Evolutionary conservation across 2,113 vertebrate genomes (phyloP).

Genomic region (Coptodon bakossiorum): DNA sequence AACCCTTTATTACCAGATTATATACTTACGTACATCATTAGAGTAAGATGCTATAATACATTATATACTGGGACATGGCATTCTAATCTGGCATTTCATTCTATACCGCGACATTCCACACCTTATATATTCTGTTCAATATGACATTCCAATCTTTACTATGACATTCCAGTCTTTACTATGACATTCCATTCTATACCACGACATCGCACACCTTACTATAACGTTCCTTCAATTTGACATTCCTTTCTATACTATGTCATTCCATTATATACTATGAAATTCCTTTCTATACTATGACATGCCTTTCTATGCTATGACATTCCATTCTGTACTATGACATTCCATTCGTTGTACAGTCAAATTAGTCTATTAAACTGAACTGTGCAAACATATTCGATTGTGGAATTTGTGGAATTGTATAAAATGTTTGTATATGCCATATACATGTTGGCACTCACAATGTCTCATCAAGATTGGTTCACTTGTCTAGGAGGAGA

Average conservation of each 20-base stretch:
- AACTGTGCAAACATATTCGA: background rate
- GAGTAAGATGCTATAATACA: background rate
- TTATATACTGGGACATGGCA: background rate
- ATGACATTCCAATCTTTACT: background rate
- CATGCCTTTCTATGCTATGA: background rate
- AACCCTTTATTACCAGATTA: background rate
- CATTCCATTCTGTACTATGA: background rate
- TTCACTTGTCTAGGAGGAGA: background rate
- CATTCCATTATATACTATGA: background rate
- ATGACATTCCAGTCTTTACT: background rate
- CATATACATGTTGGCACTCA: background rate
- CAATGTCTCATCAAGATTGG: background rate
- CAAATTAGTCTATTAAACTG: background rate
- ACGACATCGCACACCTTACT: background rate
- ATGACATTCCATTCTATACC: background rate
- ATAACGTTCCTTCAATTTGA: background rate
- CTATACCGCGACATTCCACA: background rate
- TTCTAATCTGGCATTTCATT: background rate
- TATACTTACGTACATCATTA: background rate
- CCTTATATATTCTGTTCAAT: no score
- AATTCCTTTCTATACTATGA: background rate
- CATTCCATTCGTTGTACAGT: background rate
- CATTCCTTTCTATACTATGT: background rate
- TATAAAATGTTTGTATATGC: background rate
- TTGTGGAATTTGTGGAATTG: background rate